These are phyloP conservation scores for Calliopum simillimum DNA, from an alignment of 2,888 invertebrate genomes.

Conservation along the genomic window DNA sequence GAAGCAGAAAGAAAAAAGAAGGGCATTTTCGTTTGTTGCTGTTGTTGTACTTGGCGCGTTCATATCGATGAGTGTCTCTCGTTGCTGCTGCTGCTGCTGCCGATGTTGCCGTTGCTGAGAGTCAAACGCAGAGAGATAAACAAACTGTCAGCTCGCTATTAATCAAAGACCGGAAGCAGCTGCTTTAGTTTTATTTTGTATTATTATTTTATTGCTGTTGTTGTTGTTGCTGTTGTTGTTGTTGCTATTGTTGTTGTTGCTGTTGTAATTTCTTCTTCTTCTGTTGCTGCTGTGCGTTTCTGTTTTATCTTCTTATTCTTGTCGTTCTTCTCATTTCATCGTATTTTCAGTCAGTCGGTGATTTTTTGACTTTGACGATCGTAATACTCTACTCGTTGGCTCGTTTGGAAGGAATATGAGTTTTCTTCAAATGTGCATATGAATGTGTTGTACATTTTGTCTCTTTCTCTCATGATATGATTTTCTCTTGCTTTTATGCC, in stretches of 20 bases:
- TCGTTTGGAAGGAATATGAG: no score
- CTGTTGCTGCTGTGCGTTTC: neutral
- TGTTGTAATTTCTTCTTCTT: slow-evolving; percentile 35
- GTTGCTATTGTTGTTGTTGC: slow-evolving; percentile 29
- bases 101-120: neutral
- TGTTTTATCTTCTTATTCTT: neutral
- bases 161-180: slow-evolving; percentile 69
- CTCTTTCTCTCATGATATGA: no score
- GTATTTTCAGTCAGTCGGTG: neutral
- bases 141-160: slow-evolving; percentile 66
- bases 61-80: no score
- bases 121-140: slow-evolving; percentile 19
- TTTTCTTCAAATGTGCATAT: no score
- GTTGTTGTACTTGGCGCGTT: neutral
- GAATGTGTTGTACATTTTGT: no score
- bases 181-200: slow-evolving; percentile 66
- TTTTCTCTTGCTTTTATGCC: no score
- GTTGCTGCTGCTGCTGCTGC: neutral
- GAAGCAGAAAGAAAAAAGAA: slow-evolving; percentile 7
- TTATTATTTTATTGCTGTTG: slow-evolving; percentile 42
- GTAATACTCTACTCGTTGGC: no score
- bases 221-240: slow-evolving; percentile 37
- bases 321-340: neutral
- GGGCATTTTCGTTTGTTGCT: slow-evolving; percentile 8
- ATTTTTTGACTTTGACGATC: neutral